These are phyloP conservation scores for Acrocera orbiculus DNA, from an alignment of 2,888 invertebrate species.

Conservation along the genomic window DNA sequence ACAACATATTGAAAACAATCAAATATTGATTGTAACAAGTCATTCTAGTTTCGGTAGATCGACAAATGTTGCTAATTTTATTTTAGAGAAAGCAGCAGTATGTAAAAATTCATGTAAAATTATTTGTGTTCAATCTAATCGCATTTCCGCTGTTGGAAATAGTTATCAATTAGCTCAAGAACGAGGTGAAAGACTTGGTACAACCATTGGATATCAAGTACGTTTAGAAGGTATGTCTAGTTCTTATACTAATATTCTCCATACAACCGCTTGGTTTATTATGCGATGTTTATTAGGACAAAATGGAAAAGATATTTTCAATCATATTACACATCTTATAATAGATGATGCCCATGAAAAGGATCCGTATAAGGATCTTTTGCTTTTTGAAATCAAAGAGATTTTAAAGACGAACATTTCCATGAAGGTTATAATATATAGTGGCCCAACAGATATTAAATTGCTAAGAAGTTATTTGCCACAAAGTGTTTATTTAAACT, in stretches of 20 bases:
- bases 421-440: slow-evolving; percentile 82
- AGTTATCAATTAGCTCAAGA: slow-evolving; percentile 68
- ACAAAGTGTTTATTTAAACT: no score
- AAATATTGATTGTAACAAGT: no score
- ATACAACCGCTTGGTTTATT: no score
- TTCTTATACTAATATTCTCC: no score
- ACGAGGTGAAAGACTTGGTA: slow-evolving; percentile 46
- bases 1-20: no score
- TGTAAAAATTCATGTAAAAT: slow-evolving; percentile 55
- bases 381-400: no score
- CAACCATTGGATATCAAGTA: slow-evolving; percentile 76
- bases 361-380: slow-evolving; percentile 86
- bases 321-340: slow-evolving; percentile 52
- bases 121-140: slow-evolving; percentile 82
- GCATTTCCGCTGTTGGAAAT: slow-evolving; percentile 78
- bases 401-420: no score
- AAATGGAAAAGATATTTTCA: slow-evolving; percentile 33
- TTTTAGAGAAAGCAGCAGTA: slow-evolving; percentile 56
- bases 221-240: slow-evolving; percentile 59
- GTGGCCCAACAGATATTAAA: slow-evolving; percentile 75
- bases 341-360: slow-evolving; percentile 95
- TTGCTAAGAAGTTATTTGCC: slow-evolving; percentile 75
- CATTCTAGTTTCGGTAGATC: no score
- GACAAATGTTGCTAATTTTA: no score
- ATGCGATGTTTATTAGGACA: no score